Percentiles rank a stretch among this genome's conserved stretches.
These are phyloP conservation scores for Bellardia pandia DNA, from an alignment of 2,888 invertebrate genomes.

Conservation along the genomic window DNA sequence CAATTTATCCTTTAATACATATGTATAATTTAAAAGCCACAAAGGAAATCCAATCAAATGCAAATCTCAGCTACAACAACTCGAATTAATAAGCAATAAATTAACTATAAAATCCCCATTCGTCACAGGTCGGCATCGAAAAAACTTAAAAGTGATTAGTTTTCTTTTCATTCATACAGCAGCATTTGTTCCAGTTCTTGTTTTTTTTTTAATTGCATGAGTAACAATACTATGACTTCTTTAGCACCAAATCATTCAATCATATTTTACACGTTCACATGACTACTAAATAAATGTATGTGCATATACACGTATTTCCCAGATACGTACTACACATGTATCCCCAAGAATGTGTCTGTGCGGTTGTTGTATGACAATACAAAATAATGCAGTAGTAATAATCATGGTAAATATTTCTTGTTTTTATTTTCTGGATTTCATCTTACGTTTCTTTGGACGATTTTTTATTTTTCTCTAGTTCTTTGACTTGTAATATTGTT, in stretches of 20 bases:
- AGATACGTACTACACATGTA: background rate
- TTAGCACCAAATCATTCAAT: constrained; percentile 63
- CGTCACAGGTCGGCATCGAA: constrained; percentile 58
- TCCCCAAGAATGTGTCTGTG: constrained; percentile 4
- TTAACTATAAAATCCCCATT: constrained; percentile 57
- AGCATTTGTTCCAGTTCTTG: constrained; percentile 1
- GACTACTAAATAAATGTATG: constrained; percentile 5
- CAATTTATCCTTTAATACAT: too few species aligned
- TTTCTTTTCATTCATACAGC: constrained; percentile 33
- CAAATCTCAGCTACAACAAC: background rate
- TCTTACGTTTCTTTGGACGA: constrained; percentile 21
- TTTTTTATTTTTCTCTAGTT: constrained; percentile 2
- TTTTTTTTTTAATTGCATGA: constrained; percentile 42
- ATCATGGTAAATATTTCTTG: constrained; percentile 49
- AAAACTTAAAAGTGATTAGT: constrained; percentile 60
- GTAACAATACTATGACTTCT: constrained; percentile 47
- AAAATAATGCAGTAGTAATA: constrained; percentile 65
- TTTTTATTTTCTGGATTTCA: constrained; percentile 42
- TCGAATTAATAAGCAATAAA: constrained; percentile 60
- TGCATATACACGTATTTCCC: background rate
- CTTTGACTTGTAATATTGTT: constrained; percentile 26
- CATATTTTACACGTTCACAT: constrained; percentile 63
- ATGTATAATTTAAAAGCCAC: too few species aligned
- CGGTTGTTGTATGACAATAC: constrained; percentile 61
- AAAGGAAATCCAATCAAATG: too few species aligned